Evolutionary conservation across 2,113 vertebrate species (phyloP).

Genomic region (Diadophis punctatus): DNA sequence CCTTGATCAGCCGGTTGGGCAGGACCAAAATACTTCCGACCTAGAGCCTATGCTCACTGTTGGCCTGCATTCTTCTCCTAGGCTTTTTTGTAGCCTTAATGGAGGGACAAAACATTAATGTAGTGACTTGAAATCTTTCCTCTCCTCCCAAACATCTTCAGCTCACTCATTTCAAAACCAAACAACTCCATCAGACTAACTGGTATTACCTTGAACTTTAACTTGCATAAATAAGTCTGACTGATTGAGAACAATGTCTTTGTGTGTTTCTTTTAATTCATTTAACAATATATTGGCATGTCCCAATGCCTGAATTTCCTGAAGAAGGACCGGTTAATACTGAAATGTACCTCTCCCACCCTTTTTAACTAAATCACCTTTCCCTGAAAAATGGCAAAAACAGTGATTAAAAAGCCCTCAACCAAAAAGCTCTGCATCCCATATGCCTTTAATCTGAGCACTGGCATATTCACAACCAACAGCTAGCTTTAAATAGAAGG

Average conservation of each 20-base stretch:
- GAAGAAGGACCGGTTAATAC: neutral
- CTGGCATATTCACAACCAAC: neutral
- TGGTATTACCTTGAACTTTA: neutral
- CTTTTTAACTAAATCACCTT: neutral
- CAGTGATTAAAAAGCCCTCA: neutral
- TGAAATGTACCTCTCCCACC: neutral
- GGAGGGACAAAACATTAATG: neutral
- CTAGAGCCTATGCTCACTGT: conserved; percentile 34
- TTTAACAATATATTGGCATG: neutral
- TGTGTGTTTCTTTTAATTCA: neutral
- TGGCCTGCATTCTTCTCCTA: conserved; percentile 54
- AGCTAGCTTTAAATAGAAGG: neutral
- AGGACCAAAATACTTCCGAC: conserved; percentile 43
- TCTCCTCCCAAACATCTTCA: neutral
- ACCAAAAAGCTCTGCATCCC: neutral
- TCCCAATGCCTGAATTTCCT: neutral
- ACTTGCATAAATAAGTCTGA: neutral
- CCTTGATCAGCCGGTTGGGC: conserved; percentile 53
- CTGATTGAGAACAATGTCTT: neutral
- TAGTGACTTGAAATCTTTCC: neutral
- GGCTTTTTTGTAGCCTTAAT: neutral
- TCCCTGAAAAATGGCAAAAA: neutral
- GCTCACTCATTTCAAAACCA: neutral
- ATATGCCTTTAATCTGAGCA: neutral
- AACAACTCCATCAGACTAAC: neutral